Base-by-base conservation (phyloP, 2,113 vertebrate genomes). In the Forbesichthys papilliferus region DNA sequence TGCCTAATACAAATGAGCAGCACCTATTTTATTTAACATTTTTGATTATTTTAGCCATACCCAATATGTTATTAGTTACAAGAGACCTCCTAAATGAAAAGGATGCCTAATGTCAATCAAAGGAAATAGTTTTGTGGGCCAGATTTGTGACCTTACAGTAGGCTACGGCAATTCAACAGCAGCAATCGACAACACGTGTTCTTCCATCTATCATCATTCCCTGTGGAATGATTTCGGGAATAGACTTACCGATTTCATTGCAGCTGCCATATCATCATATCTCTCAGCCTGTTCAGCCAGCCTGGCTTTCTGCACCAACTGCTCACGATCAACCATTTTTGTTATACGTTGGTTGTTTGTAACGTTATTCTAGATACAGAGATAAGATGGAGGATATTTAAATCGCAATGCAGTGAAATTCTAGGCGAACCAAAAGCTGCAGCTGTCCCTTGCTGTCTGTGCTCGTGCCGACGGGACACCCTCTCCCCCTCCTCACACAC, bases 291-390 rank as follows among this genome's bases (percentile, higher is more conserved):
- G 97, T 87, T 98, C 96, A 70, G 96, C 97, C 93, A 98, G 95
- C 94, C 96, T 95, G 92, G 96, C 96, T 96, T 98, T 98, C 93
- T 98, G 96, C 91, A 98, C 96, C 94, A 98, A 95, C 95, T 98
- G 96, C 94, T 98, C 96, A 90, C 96, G 96, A 87, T 97, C 96
- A 87, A 98, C 96, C 97, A 98, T 98, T 73, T 90, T 90, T 78
- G 84, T 73, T 46, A 83, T 69, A 68, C 63, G 77, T 72, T 69
- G 73, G 63, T 80, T 56, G 53, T 27, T 52, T 66, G 71, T 61
- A 73, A 83, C 78, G 84, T 82, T 79, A 53, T 68, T 65, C 61
- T 68, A 54, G 67, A 16, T 75, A 64, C 75, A 66, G 58, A 75
- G 76, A 73, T 66, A 65, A 84, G 89, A 79, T 69, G 34, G 65